Conservation (phyloP, 2,113 vertebrate genomes). For the Mobula hypostoma region DNA sequence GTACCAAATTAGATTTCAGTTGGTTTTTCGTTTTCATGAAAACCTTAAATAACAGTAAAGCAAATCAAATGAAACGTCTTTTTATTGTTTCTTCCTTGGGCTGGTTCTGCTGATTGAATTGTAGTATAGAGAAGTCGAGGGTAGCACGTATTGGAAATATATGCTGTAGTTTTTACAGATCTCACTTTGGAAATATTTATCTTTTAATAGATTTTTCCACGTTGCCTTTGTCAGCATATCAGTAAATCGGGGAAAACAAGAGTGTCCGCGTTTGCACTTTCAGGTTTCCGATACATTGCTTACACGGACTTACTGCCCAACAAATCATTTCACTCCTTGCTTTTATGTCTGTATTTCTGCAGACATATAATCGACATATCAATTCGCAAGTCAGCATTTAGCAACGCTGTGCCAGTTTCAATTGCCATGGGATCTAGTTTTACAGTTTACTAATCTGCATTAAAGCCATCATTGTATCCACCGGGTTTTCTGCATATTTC, state of each 20-base stretch:
- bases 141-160: background rate
- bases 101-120: background rate
- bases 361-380: background rate
- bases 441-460: background rate
- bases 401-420: background rate
- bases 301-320: background rate
- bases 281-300: background rate
- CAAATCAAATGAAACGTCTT: background rate
- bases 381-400: background rate
- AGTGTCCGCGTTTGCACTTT: background rate
- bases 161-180: background rate
- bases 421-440: background rate
- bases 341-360: background rate
- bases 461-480: background rate
- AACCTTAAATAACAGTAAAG: background rate
- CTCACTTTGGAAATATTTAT: background rate
- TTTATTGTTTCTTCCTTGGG: background rate
- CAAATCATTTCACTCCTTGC: background rate
- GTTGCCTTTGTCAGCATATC: background rate
- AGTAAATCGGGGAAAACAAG: background rate
- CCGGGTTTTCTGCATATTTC: background rate
- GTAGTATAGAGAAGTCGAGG: background rate
- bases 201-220: background rate
- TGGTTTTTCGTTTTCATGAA: background rate
- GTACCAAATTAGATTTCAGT: too few relatives aligned